Evolutionary conservation across 2,797 vertebrate species (phyloP).

Genomic region (Acropternis orthonyx): DNA sequence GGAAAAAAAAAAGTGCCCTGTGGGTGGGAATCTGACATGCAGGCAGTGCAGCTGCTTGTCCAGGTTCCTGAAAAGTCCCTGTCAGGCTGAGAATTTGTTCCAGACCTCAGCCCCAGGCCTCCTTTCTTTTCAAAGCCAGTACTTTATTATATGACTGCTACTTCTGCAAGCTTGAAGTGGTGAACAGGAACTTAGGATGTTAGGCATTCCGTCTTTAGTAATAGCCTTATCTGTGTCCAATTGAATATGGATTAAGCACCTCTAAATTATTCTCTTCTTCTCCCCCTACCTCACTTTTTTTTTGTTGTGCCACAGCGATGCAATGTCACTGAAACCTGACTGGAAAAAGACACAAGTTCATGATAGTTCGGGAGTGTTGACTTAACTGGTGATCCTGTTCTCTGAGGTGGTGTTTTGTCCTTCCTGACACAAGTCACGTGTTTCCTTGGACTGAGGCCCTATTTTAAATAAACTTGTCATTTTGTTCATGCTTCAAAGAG

Average conservation of each 20-base stretch:
- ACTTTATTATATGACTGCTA: background rate
- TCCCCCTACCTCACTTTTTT: background rate
- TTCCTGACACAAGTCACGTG: conserved; percentile 15
- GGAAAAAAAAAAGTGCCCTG: background rate
- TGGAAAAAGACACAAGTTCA: background rate
- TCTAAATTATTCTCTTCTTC: conserved; percentile 2
- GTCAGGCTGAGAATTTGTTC: conserved; percentile 16
- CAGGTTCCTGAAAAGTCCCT: conserved; percentile 17
- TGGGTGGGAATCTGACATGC: background rate
- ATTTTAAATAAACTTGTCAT: conserved; percentile 52
- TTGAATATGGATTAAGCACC: background rate
- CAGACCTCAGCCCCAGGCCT: background rate
- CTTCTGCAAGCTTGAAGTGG: background rate
- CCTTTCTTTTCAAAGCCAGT: background rate
- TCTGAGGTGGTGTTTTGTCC: background rate
- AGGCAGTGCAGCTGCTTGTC: conserved; percentile 13
- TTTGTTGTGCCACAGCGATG: background rate
- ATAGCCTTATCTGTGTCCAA: conserved; percentile 26
- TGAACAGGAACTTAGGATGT: background rate
- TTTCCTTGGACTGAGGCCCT: conserved; percentile 14
- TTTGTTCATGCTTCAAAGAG: conserved; percentile 57
- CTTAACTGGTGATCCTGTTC: background rate
- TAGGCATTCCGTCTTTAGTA: conserved; percentile 13
- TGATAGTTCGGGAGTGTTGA: background rate
- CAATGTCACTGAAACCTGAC: background rate